Evolutionary conservation across 2,113 vertebrate species (phyloP).

Genomic region (Pterocles burchelli): DNA sequence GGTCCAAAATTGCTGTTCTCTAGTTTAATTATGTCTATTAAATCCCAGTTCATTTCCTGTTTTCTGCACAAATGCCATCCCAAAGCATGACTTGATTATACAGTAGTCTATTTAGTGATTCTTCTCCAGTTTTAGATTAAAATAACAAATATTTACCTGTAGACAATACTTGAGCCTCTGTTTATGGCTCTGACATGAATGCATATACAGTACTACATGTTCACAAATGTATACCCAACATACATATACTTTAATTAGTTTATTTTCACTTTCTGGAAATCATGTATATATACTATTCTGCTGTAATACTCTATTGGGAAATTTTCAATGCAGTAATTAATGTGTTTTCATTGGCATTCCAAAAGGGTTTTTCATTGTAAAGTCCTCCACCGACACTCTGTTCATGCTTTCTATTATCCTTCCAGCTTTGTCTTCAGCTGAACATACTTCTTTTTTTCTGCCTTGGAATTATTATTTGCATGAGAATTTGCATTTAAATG

Average conservation of each 20-base stretch:
- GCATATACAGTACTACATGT: not conserved
- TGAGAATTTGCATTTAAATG: constrained; percentile 82
- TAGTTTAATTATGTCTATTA: constrained; percentile 54
- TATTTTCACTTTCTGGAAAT: constrained; percentile 62
- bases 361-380: constrained; percentile 47
- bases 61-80: constrained; percentile 38
- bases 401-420: constrained; percentile 62
- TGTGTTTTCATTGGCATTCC: constrained; percentile 49
- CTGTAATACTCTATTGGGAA: constrained; percentile 52
- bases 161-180: not conserved
- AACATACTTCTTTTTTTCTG: constrained; percentile 38
- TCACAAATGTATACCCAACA: not conserved
- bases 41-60: constrained; percentile 51
- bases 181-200: not conserved
- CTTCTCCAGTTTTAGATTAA: constrained; percentile 30
- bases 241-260: constrained; percentile 19
- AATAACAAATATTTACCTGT: constrained; percentile 21
- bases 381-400: constrained; percentile 54
- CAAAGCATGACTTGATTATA: constrained; percentile 25
- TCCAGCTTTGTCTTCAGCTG: constrained; percentile 71
- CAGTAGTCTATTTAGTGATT: constrained; percentile 26
- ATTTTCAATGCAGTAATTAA: constrained; percentile 45
- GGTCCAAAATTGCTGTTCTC: constrained; percentile 29
- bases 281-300: constrained; percentile 8
- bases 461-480: constrained; percentile 72